Percentiles rank a stretch among this genome's conserved stretches.
Evolutionary conservation across 2,888 invertebrate species (phyloP).

Genomic region (Torymus aiolomorphi): DNA sequence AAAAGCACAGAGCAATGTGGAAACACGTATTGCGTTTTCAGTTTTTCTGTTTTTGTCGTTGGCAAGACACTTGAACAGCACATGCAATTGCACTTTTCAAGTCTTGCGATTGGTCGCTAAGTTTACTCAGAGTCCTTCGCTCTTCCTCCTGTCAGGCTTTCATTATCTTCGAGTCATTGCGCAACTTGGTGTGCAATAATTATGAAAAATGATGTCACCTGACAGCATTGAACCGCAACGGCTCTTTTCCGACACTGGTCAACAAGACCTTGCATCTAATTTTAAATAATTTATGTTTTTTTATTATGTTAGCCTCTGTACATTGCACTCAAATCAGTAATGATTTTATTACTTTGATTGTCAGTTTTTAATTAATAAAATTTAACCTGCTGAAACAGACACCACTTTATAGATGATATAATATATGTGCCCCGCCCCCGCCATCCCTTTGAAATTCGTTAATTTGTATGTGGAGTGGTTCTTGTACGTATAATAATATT

Average conservation of each 20-base stretch:
- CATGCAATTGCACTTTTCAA: slow-evolving; percentile 15
- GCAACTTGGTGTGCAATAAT: slow-evolving; percentile 62
- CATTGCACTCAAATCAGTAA: no score
- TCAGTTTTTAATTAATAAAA: no score
- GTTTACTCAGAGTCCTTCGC: slow-evolving; percentile 26
- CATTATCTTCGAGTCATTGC: slow-evolving; percentile 59
- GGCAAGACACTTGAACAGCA: slow-evolving; percentile 18
- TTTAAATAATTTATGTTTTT: no score
- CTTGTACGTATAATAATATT: no score
- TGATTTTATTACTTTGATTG: no score
- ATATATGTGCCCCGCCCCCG: no score
- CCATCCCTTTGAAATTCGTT: no score
- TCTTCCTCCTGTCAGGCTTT: slow-evolving; percentile 57
- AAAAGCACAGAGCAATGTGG: background rate
- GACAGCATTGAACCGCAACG: slow-evolving; percentile 64
- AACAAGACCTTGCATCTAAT: no score
- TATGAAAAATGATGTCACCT: slow-evolving; percentile 63
- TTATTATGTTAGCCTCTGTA: no score
- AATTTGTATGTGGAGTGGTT: no score
- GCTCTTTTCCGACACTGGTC: slow-evolving; percentile 31
- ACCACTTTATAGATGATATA: no score
- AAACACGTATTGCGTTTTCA: background rate
- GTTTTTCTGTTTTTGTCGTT: background rate
- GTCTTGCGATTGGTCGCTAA: slow-evolving; percentile 13
- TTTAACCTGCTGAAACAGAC: no score